phyloP scores from a whole-genome alignment of 2,113 vertebrate species.

The Ctenomys sociabilis region DNA sequence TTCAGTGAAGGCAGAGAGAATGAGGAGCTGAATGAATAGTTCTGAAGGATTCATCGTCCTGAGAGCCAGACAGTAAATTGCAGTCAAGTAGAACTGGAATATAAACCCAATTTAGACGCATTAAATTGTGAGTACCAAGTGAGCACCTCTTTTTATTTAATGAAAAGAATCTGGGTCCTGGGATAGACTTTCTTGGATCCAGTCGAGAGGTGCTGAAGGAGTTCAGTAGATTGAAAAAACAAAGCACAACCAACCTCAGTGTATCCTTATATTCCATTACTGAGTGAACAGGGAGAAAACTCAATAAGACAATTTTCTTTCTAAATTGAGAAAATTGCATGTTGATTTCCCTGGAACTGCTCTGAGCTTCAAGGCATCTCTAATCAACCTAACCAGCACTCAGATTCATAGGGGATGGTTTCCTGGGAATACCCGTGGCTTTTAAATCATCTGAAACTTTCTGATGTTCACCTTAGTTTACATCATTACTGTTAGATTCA shows the following conservation, averaged over 20 bases:
- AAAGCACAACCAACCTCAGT: background rate
- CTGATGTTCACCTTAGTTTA: background rate
- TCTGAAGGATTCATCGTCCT: background rate
- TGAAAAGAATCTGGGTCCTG: background rate
- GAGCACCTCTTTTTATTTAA: slow-evolving; percentile 12
- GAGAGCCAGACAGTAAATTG: slow-evolving; percentile 41
- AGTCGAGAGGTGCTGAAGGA: slow-evolving; percentile 8
- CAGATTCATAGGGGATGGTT: slow-evolving; percentile 37
- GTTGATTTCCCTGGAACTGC: slow-evolving; percentile 75
- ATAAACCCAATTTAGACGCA: slow-evolving; percentile 36
- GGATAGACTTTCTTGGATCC: slow-evolving; percentile 52
- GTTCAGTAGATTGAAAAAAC: background rate
- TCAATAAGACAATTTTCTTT: slow-evolving; percentile 62
- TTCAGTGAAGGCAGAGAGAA: background rate
- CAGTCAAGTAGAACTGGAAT: background rate
- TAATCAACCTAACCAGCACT: slow-evolving; percentile 50
- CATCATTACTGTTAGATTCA: slow-evolving; percentile 35
- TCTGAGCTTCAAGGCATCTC: slow-evolving; percentile 51
- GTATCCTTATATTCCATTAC: slow-evolving; percentile 55
- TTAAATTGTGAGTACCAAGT: background rate
- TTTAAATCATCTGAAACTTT: slow-evolving; percentile 41
- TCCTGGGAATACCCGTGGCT: slow-evolving; percentile 44
- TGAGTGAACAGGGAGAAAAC: slow-evolving; percentile 48
- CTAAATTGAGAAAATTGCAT: slow-evolving; percentile 71
- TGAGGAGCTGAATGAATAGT: background rate